These are phyloP conservation scores for Tenrec ecaudatus DNA, from an alignment of 2,113 vertebrate species.

Conservation along the genomic window DNA sequence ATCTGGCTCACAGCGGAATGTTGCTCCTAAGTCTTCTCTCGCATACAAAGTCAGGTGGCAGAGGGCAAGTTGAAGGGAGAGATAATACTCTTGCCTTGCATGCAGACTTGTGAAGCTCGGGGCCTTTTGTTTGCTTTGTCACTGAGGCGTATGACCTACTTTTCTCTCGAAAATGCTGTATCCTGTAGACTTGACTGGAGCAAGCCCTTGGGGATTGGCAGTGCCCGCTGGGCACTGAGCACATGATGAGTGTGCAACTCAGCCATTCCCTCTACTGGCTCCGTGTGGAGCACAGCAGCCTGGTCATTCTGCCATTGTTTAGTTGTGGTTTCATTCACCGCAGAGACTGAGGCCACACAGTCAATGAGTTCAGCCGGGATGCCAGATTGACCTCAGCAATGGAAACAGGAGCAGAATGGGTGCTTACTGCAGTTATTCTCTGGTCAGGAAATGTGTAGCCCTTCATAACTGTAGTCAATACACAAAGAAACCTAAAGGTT, in stretches of 20 bases:
- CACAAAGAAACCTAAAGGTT: background rate
- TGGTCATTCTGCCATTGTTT: conserved; percentile 46
- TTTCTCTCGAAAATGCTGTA: conserved; percentile 1
- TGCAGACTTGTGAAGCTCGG: background rate
- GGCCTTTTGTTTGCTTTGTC: background rate
- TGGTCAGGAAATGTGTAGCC: background rate
- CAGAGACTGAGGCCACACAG: background rate
- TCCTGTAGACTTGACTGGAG: conserved; percentile 44
- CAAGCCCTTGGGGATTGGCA: conserved; percentile 58
- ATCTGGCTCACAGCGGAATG: background rate
- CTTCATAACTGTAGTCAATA: background rate
- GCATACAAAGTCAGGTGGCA: background rate
- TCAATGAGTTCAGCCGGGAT: background rate
- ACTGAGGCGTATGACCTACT: background rate
- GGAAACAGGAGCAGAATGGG: conserved; percentile 21
- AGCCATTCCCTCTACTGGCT: background rate
- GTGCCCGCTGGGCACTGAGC: conserved; percentile 38
- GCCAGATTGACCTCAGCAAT: background rate
- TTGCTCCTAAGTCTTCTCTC: background rate
- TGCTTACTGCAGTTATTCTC: background rate
- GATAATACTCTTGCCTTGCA: background rate
- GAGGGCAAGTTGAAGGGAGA: background rate
- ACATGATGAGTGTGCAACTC: background rate
- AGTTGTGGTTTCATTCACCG: background rate
- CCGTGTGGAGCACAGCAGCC: conserved; percentile 52